Percentiles rank a stretch among this genome's conserved stretches.
Conservation (phyloP, 1,140 invertebrate species). For the Atta texana region DNA sequence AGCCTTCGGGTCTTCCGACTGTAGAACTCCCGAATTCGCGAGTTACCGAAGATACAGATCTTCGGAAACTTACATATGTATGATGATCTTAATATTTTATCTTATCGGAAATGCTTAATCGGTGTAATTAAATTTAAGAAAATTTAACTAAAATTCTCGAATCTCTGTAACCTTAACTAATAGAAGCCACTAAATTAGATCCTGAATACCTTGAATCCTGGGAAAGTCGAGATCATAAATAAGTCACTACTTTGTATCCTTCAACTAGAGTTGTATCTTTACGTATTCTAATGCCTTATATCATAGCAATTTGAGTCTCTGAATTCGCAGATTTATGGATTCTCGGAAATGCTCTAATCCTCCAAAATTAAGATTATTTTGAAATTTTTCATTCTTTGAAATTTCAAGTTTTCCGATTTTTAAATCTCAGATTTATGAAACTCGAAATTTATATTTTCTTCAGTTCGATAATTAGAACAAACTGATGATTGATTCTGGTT, state of each 20-base stretch:
- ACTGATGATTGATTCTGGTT: not conserved
- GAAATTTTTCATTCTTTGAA: conserved; percentile 13
- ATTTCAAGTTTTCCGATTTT: not conserved
- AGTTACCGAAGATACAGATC: not conserved
- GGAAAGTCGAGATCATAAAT: conserved; percentile 33
- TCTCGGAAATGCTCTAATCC: not conserved
- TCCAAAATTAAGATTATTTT: not conserved
- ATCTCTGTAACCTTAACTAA: conserved; percentile 33
- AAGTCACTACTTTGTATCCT: conserved; percentile 8
- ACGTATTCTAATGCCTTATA: not conserved
- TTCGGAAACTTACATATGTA: conserved; percentile 25
- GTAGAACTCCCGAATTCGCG: not conserved
- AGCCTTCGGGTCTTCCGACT: conserved; percentile 8
- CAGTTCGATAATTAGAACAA: not conserved
- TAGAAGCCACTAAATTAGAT: conserved; percentile 38
- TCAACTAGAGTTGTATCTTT: conserved; percentile 21
- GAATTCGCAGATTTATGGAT: not conserved
- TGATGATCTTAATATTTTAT: conserved; percentile 17
- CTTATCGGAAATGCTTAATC: conserved; percentile 4
- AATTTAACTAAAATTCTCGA: conserved; percentile 36
- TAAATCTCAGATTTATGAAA: not conserved
- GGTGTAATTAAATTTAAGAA: conserved; percentile 37
- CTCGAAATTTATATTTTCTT: not conserved
- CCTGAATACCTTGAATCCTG: conserved; percentile 27
- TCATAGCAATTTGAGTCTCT: not conserved